These are phyloP conservation scores for Lasaia peninsularis DNA, from an alignment of 1,140 invertebrate genomes.

Conservation along the genomic window DNA sequence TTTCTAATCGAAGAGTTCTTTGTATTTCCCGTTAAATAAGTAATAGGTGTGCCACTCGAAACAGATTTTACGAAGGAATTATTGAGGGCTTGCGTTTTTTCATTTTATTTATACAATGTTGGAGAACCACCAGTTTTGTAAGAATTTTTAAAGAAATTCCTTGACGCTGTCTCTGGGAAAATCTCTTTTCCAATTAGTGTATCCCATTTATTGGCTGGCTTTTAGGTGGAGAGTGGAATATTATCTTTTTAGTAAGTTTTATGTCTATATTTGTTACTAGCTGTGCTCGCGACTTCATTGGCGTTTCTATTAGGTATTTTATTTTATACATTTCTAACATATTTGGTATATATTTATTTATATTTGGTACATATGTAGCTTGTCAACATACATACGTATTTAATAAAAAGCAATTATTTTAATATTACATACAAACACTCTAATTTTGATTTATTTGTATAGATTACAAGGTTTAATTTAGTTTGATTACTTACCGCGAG, in stretches of 20 bases:
- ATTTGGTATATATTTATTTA: no score
- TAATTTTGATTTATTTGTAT: no score
- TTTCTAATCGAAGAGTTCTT: background rate
- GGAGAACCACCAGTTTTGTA: conserved; percentile 32
- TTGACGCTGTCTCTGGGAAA: conserved; percentile 31
- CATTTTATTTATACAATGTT: conserved; percentile 35
- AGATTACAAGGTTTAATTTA: no score
- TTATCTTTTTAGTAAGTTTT: conserved; percentile 5
- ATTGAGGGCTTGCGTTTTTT: conserved; percentile 25
- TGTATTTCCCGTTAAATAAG: background rate
- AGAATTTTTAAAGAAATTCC: conserved; percentile 44
- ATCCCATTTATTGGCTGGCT: conserved; percentile 48
- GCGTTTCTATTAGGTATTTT: background rate
- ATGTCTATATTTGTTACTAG: background rate
- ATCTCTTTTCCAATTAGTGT: conserved; percentile 48
- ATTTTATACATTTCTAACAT: background rate
- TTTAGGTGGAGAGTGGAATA: conserved; percentile 15
- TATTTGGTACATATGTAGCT: no score
- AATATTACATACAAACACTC: no score
- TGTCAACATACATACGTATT: no score
- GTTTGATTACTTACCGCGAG: no score
- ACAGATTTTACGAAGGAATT: conserved; percentile 13
- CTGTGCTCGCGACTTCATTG: no score
- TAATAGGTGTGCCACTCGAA: background rate
- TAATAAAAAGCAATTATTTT: no score